Evolutionary conservation across 2,797 vertebrate species (phyloP).

Genomic region (Coranthus polyacanthus): DNA sequence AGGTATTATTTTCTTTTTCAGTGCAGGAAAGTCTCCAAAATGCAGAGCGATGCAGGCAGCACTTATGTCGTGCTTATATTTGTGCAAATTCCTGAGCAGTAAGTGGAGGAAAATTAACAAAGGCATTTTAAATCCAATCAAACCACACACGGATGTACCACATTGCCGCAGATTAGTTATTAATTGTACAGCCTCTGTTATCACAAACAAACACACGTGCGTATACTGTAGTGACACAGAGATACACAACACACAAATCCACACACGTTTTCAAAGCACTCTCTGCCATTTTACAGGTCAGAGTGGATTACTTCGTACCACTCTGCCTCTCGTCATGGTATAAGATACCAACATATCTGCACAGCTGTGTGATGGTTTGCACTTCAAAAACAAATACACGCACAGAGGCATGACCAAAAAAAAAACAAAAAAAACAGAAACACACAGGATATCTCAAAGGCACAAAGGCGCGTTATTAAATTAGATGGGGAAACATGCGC

Average conservation of each 20-base stretch:
- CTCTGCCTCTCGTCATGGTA: constrained; percentile 45
- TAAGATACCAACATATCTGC: constrained; percentile 34
- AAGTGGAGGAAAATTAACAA: constrained; percentile 37
- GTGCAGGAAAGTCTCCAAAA: constrained; percentile 9
- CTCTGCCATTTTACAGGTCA: constrained; percentile 48
- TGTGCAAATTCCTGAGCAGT: constrained; percentile 20
- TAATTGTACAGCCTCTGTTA: constrained; percentile 42
- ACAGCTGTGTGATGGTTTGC: constrained; percentile 18
- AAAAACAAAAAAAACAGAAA: constrained; percentile 1
- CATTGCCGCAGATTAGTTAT: constrained; percentile 40
- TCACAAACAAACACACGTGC: constrained; percentile 56
- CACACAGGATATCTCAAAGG: constrained; percentile 52
- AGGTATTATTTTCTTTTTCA: constrained; percentile 1
- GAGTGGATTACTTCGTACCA: constrained; percentile 52
- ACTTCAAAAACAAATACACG: constrained; percentile 40
- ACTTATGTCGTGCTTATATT: constrained; percentile 10
- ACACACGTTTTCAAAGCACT: constrained; percentile 32
- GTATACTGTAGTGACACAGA: constrained; percentile 3
- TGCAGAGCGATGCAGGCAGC: not conserved
- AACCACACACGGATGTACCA: constrained; percentile 25
- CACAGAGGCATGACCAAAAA: constrained; percentile 6
- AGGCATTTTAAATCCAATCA: constrained; percentile 54
- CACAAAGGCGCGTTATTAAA: constrained; percentile 79
- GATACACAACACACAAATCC: constrained; percentile 13
- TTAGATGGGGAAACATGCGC: constrained; percentile 75